A percentile compares a stretch with the other conserved stretches of the same genome.
These are phyloP conservation scores for Tiaroga cobitis DNA, from an alignment of 2,797 vertebrate species.

Conservation along the genomic window DNA sequence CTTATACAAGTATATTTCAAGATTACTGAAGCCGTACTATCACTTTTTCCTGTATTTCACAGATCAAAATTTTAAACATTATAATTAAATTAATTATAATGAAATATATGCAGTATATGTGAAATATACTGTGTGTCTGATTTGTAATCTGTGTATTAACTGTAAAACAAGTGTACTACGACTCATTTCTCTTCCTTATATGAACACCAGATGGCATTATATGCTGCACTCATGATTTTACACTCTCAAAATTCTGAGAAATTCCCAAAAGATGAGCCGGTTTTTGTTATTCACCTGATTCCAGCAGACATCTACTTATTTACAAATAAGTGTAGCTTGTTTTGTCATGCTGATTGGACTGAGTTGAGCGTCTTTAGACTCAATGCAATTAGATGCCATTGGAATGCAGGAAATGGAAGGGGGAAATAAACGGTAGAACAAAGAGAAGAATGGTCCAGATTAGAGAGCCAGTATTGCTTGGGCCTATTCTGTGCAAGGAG, in stretches of 20 bases:
- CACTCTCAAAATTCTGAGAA: neutral
- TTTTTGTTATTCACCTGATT: conserved; percentile 1
- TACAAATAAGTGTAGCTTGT: conserved; percentile 30
- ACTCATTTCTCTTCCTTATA: conserved; percentile 4
- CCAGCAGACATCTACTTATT: conserved; percentile 18
- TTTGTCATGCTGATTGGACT: conserved; percentile 43
- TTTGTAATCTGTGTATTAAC: neutral
- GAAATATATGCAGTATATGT: neutral
- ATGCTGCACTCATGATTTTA: conserved; percentile 33
- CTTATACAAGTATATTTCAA: neutral
- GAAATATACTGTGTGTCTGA: neutral
- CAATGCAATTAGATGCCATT: conserved; percentile 33
- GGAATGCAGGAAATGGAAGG: conserved; percentile 19
- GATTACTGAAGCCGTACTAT: neutral
- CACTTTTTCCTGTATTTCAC: neutral
- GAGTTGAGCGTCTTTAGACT: conserved; percentile 31
- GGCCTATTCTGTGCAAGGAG: conserved; percentile 32
- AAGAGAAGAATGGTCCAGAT: conserved; percentile 35
- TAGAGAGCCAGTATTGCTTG: conserved; percentile 17
- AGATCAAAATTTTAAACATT: neutral
- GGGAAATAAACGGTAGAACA: neutral
- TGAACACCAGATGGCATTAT: conserved; percentile 59
- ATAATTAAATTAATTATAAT: neutral
- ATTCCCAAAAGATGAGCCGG: neutral
- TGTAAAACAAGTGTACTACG: neutral